Evolutionary conservation across 2,797 vertebrate genomes (phyloP), one percentile per base, ranked within the genome.

Genomic region (Sebastes minor): DNA sequence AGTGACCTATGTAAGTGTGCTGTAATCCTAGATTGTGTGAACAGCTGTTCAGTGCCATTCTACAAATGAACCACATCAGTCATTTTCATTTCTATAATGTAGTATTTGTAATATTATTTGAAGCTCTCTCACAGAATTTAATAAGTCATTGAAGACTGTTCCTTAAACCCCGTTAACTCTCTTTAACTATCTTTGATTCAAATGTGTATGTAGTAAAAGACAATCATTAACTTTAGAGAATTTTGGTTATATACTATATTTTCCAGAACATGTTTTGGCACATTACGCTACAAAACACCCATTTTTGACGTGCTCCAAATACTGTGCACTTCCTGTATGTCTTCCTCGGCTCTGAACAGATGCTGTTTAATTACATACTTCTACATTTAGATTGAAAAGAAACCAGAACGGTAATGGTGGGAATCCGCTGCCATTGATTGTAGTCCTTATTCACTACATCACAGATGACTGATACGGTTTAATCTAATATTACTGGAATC

Each of bases 21-120:
- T 82, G 73, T 71, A 84, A 86, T 73, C 81, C 73, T 78, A 80
- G 85, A 89, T 81, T 84, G 85, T 91, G 88, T 89, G 85, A 94
- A 93, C 90, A 89, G 90, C 86, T 90, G 88, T 77, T 76, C 74
- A 63, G 75, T 80, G 88, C 85, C 67, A 67, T 86, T 82, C 76
- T 69, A 73, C 82, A 85, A 83, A 78, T 78, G 76, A 89, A 77
- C 85, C 78, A 71, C 76, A 74, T 85, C 57, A 67, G 20, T 84
- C 63, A 61, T 82, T 80, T 81, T 82, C 53, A 82, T 71, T 72
- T 83, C 69, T 67, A 20, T 61, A 38, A 77, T 61, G 65, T 73
- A 74, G 73, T 66, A 30, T 83, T 82, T 61, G 18, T 66, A 42
- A 13, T 33, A 82, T 82, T 84, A 89, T 87, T 87, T 86, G 27